phyloP scores from a whole-genome alignment of 2,888 invertebrate species.

The Sclerodermus sp. region DNA sequence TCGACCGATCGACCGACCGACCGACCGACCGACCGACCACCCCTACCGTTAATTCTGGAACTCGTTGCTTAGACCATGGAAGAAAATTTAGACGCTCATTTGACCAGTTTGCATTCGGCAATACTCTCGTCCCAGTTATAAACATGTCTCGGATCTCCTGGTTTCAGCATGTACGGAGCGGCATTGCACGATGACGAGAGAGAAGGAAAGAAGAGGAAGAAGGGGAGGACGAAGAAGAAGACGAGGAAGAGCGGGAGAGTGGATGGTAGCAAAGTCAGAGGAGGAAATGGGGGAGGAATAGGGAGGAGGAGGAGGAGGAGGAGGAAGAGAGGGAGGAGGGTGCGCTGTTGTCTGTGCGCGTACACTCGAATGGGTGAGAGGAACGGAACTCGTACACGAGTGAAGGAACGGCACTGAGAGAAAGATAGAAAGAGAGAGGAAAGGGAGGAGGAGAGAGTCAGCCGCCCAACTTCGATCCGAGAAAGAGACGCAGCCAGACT shows the following conservation, averaged over 20 bases:
- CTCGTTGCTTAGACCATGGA: too few relatives aligned
- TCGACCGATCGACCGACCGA: too few relatives aligned
- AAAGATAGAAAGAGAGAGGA: constrained; percentile 25
- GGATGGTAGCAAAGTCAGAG: too few relatives aligned
- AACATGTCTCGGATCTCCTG: too few relatives aligned
- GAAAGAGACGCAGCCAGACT: constrained; percentile 1
- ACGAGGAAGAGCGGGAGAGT: constrained; percentile 37
- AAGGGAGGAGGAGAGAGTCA: constrained; percentile 12
- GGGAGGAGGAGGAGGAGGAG: constrained; percentile 45
- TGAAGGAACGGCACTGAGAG: constrained; percentile 13
- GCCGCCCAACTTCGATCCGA: too few relatives aligned
- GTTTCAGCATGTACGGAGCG: too few relatives aligned
- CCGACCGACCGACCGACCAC: too few relatives aligned
- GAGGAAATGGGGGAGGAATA: constrained; percentile 36
- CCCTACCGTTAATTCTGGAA: too few relatives aligned
- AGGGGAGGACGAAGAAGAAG: constrained; percentile 43
- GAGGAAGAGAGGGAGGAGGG: constrained; percentile 33
- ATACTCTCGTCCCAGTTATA: too few relatives aligned
- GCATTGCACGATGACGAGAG: constrained; percentile 10
- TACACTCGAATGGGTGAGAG: constrained; percentile 6
- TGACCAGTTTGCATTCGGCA: too few relatives aligned
- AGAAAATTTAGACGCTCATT: too few relatives aligned
- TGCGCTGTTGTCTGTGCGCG: background rate
- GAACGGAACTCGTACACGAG: constrained; percentile 10
- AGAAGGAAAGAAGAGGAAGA: constrained; percentile 38